Conservation (phyloP, 2,888 invertebrate genomes). For the Drosophila cognata region DNA sequence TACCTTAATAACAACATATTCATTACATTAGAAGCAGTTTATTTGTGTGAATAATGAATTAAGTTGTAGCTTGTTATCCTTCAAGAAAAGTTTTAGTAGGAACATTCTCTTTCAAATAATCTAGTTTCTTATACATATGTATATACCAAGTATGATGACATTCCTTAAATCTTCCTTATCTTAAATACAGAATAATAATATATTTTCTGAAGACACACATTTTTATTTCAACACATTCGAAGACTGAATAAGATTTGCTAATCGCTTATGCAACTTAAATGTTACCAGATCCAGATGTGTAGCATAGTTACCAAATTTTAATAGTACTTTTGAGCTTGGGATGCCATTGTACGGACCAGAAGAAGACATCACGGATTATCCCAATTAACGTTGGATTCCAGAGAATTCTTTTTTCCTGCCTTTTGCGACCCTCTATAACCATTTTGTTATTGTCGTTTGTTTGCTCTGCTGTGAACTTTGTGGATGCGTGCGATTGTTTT, state of each 20-base stretch:
- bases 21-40: background rate
- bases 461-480: slow-evolving; percentile 13
- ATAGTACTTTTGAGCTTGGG: background rate
- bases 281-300: background rate
- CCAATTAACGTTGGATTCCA: slow-evolving; percentile 70
- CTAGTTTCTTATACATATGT: background rate
- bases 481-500: slow-evolving; percentile 27
- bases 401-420: slow-evolving; percentile 48
- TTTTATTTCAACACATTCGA: background rate
- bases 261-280: background rate
- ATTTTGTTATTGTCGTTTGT: slow-evolving; percentile 4
- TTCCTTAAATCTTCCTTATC: too few species aligned
- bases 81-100: background rate
- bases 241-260: background rate
- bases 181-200: background rate
- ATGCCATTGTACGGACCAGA: slow-evolving; percentile 48
- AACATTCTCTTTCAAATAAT: background rate
- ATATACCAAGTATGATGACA: background rate
- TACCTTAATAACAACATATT: background rate
- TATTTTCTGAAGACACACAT: background rate
- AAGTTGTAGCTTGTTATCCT: background rate
- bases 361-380: slow-evolving; percentile 76
- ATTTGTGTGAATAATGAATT: background rate
- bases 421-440: slow-evolving; percentile 16
- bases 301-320: background rate